Conservation (phyloP, 2,113 vertebrate genomes). For the Anthoscopus minutus region DNA sequence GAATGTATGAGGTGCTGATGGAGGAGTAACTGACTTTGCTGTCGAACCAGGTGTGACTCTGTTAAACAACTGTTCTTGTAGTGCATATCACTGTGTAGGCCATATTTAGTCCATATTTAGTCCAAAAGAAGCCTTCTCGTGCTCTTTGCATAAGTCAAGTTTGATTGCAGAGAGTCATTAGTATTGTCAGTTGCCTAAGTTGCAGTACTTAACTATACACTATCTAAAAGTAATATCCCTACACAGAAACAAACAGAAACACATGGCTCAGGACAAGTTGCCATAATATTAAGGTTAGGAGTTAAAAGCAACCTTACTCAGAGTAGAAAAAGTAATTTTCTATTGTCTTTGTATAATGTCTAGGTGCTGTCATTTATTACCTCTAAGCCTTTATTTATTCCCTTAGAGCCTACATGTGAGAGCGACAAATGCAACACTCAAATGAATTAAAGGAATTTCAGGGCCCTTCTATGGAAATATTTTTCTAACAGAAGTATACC, state of each 20-base stretch:
- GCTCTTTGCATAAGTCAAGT: background rate
- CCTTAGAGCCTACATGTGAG: background rate
- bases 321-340: background rate
- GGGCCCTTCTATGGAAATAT: background rate
- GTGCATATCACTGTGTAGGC: background rate
- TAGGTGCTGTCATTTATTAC: background rate
- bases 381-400: too few species aligned
- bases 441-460: background rate
- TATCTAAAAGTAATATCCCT: rapidly evolving
- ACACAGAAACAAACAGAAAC: background rate
- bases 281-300: background rate
- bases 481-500: background rate
- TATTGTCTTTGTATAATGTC: background rate
- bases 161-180: background rate
- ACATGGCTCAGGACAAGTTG: background rate
- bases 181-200: background rate
- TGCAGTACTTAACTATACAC: background rate
- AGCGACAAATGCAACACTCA: background rate
- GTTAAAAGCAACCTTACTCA: background rate
- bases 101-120: background rate
- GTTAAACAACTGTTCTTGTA: background rate
- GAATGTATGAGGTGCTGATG: background rate
- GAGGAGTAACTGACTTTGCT: background rate
- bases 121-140: background rate
- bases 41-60: background rate